Conservation (phyloP, 2,113 vertebrate genomes). For the Myxocyprinus asiaticus region DNA sequence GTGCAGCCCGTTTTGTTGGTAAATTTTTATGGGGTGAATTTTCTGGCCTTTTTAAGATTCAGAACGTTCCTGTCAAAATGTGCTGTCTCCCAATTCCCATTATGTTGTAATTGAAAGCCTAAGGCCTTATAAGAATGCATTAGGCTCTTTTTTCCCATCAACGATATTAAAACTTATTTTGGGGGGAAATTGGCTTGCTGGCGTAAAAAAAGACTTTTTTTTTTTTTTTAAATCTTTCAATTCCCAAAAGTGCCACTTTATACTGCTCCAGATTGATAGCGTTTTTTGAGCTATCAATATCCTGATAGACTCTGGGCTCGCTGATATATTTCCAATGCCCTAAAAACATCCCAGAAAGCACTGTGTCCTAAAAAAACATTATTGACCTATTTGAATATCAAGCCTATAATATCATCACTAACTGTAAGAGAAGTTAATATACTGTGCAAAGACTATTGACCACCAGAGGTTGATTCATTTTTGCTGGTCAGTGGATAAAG, state of each 20-base stretch:
- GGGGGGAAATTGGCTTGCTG: conserved; percentile 20
- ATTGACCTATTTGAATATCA: conserved; percentile 35
- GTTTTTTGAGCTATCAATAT: conserved; percentile 26
- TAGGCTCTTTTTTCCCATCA: conserved; percentile 22
- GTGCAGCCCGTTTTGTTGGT: too few species aligned
- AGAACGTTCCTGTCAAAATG: background rate
- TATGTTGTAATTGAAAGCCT: conserved; percentile 27
- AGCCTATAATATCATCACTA: background rate
- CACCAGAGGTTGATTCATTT: background rate
- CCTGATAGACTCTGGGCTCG: background rate
- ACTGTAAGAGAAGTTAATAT: background rate
- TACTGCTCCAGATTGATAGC: conserved; percentile 11
- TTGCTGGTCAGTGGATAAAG: background rate
- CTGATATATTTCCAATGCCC: conserved; percentile 27
- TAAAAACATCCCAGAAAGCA: conserved; percentile 10
- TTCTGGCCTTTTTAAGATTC: conserved; percentile 2
- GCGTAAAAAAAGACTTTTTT: background rate
- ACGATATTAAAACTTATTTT: conserved; percentile 27
- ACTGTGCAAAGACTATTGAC: background rate
- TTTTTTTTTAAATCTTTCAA: background rate
- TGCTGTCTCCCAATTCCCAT: conserved; percentile 17
- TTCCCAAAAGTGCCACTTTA: conserved; percentile 29
- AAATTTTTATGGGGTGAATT: too few species aligned
- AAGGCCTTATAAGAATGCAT: conserved; percentile 26
- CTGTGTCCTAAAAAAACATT: conserved; percentile 27